Conservation (phyloP, 1,140 invertebrate genomes). For the Caerostris extrusa region DNA sequence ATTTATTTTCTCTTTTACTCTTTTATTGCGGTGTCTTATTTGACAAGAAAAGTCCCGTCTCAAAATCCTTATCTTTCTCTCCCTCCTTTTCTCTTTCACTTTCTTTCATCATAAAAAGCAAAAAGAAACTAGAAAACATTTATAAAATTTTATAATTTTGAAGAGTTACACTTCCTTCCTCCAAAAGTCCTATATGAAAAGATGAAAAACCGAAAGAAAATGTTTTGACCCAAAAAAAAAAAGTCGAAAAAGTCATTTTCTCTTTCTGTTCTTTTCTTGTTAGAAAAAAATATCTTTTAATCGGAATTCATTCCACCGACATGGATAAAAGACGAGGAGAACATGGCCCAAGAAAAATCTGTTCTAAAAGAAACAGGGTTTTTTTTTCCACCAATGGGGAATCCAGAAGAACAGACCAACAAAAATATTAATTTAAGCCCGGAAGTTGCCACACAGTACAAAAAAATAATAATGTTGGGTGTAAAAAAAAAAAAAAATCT, state of each 20-base stretch:
- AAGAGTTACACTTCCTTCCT: neutral
- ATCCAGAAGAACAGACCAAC: neutral
- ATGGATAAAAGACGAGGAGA: neutral
- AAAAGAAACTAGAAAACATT: neutral
- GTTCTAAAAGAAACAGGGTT: neutral
- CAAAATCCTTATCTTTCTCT: neutral
- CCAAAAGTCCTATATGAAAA: too few species aligned
- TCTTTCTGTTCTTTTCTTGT: neutral
- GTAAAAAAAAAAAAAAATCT: neutral
- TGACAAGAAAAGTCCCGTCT: neutral
- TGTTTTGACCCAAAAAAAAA: neutral
- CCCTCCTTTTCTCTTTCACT: too few species aligned
- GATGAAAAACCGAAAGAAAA: too few species aligned
- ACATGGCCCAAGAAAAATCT: neutral
- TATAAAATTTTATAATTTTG: conserved; percentile 12
- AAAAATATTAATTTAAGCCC: conserved; percentile 30
- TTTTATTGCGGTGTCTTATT: conserved; percentile 32
- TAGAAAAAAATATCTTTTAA: conserved; percentile 3
- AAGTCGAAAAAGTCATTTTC: neutral
- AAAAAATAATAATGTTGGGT: neutral
- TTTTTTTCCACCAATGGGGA: neutral
- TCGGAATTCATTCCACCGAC: conserved; percentile 5
- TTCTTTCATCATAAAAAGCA: neutral
- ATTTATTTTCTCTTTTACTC: neutral
- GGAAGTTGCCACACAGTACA: neutral